Base-by-base conservation (phyloP, 2,888 invertebrate species). In the Barypeithes pellucidus region DNA sequence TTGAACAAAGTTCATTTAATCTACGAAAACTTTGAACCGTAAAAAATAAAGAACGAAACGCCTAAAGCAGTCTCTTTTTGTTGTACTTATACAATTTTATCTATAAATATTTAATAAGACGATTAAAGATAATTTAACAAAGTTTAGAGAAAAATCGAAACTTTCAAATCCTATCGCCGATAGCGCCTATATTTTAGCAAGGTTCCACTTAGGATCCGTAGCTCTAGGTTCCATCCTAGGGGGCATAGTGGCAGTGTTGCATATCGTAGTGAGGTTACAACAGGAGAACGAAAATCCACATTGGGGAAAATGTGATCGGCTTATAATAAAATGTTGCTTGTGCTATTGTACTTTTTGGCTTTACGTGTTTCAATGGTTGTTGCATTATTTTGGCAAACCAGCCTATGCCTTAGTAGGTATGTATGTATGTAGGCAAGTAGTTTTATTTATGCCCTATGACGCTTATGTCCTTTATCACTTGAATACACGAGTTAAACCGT, bases 171-270 rank as follows among this genome's bases (percentile, higher is more conserved):
- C 54, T 7, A 33, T 54, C 9, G 3, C 5, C 33, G n/a, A 81
- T 18, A 89, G 89, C 72, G 84, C 87, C 33, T 81, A 84, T 14
- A 88, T 88, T 77, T 81, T 91, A 52, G 77, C 89, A 2, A 83
- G 90, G 39, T 94, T 91, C 83, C 94, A 95, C 85, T 83, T 94
- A 73, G 95, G 95, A 12, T 92, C 94, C 0, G 88, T 94, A 9
- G 93, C 94, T 0, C 89, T 94, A 73, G 95, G 95, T 0, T 91
- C 94, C 0, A 86, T 95, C 61, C 84, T 95, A 12, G 22, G 24
- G 5, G 24, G 14, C 29, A 54, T 54, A 14, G 54, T 54, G 16
- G 29, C 14, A 0, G 4, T 22, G 8, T 54, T 54, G 16, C 29
- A 16, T 16, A 33, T 29, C 33, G 2, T 54, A 8, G 54, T 54